Base-by-base conservation (phyloP, 2,888 invertebrate genomes). In the Lasioglossum malachurum region DNA sequence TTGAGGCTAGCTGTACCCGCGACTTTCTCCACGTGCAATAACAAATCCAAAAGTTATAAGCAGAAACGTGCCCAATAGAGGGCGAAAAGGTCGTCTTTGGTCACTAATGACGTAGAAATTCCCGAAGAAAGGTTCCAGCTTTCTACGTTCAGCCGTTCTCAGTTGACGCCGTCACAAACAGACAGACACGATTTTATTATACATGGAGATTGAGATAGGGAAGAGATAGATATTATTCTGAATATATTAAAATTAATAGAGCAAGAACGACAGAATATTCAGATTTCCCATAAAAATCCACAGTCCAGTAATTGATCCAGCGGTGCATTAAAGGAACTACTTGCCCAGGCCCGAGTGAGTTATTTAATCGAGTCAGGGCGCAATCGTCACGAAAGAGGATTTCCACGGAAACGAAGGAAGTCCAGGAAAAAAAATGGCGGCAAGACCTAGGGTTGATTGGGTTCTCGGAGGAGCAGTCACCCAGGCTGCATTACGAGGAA, bases 401-500 rank as follows among this genome's bases (percentile, higher is more conserved):
- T 38, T 69, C 67, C 10, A 23, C 35, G 67, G 23, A 38, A 71
- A 71, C 38, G 71, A 41, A 41, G 38, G 12, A 23, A 38, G 35
- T n/a, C n/a, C 1, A 1, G 27, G 14, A 7, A 31, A 67, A 67
- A n/a, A 60, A 49, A 38, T 57, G 69, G 57, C 71, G 57, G 67
- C 41, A 23, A 53, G 12, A 46, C 12, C 27, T 19, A 27, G 4
- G 35, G 69, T 31, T 80, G 71, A 81, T 82, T 75, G 82, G 41
- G 23, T 69, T 69, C 35, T 31, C 64, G 12, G 38, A 14, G 14
- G 60, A 82, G 74, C 19, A 72, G 31, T 49, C 82, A 75, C 49
- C 83, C 46, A 83, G 71, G 75, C 71, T 60, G 71, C 69, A 71
- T 83, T 16, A 64, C 41, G 31, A 72, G 75, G 60, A 82, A 83